Conservation (phyloP, 2,888 invertebrate genomes). For the Cecidostiba fungosa region DNA sequence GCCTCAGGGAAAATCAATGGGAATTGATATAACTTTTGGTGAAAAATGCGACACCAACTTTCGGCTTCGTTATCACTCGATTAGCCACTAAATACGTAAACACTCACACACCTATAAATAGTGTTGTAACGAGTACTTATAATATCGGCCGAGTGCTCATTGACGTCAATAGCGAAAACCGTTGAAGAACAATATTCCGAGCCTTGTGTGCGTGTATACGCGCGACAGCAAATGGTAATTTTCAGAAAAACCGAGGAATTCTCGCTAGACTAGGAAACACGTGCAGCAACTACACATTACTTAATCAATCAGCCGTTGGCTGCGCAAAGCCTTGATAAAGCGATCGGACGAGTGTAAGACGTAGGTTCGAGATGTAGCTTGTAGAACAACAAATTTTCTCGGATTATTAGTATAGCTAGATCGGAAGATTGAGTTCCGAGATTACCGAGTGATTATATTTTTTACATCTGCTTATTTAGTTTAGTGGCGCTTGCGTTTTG, state of each 20-base stretch:
- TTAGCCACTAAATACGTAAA: not conserved
- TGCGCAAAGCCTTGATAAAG: constrained; percentile 19
- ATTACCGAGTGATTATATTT: not conserved
- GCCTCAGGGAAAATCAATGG: not conserved
- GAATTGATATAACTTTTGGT: too few species aligned
- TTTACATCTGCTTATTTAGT: not conserved
- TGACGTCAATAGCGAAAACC: constrained; percentile 39
- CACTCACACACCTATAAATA: not conserved
- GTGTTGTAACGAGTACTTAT: not conserved
- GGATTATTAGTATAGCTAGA: not conserved
- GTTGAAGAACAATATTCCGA: constrained; percentile 26
- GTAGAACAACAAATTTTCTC: constrained; percentile 15
- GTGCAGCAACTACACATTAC: not conserved
- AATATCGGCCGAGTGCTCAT: not conserved
- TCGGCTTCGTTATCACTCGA: constrained; percentile 8
- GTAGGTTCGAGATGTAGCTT: not conserved
- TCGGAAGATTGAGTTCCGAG: not conserved
- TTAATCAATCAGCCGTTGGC: constrained; percentile 42
- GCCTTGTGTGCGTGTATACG: not conserved
- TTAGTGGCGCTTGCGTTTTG: too few species aligned
- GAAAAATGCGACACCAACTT: not conserved
- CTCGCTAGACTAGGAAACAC: constrained; percentile 36
- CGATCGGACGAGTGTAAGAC: not conserved
- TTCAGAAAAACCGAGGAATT: constrained; percentile 25
- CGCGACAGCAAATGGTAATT: constrained; percentile 34